Percentiles rank a stretch among this genome's conserved stretches.
phyloP scores from a whole-genome alignment of 2,888 invertebrate species.

The Coleophora flavipennella region DNA sequence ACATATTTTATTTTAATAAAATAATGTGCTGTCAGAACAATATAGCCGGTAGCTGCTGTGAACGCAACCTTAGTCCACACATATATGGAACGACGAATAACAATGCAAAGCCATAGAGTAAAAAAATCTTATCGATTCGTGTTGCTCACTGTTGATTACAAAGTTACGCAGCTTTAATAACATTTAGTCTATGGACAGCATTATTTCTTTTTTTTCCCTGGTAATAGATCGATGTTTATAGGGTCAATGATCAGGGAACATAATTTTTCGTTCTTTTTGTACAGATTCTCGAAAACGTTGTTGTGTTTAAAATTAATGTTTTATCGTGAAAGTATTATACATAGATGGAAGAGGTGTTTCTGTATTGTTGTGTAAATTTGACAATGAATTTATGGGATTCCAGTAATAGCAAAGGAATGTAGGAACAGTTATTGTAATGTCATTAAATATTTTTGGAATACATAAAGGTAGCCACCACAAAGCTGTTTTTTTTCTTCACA shows the following conservation, averaged over 20 bases:
- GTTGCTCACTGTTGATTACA: slow-evolving; percentile 34
- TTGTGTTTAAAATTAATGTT: neutral
- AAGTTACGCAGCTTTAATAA: slow-evolving; percentile 11
- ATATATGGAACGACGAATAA: slow-evolving; percentile 8
- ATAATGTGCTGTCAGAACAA: too few relatives aligned
- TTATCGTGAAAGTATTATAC: slow-evolving; percentile 12
- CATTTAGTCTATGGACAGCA: slow-evolving; percentile 17
- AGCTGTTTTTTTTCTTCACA: too few relatives aligned
- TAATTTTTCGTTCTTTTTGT: slow-evolving; percentile 11
- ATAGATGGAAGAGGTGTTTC: too few relatives aligned
- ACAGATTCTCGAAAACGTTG: slow-evolving; percentile 13
- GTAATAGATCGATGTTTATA: slow-evolving; percentile 22
- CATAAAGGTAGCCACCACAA: too few relatives aligned
- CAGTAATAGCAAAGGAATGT: neutral
- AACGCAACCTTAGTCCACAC: slow-evolving; percentile 1
- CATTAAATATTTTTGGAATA: too few relatives aligned
- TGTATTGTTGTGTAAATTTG: neutral
- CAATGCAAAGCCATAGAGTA: slow-evolving; percentile 20
- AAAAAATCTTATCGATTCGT: slow-evolving; percentile 34
- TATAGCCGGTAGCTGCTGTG: too few relatives aligned
- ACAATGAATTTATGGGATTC: slow-evolving; percentile 5
- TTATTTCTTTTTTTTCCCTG: slow-evolving; percentile 13
- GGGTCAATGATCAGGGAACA: slow-evolving; percentile 20
- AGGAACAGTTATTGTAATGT: too few relatives aligned
- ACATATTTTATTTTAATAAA: too few relatives aligned